phyloP scores from a whole-genome alignment of 2,888 invertebrate species.

The Camptogramma bilineatum region DNA sequence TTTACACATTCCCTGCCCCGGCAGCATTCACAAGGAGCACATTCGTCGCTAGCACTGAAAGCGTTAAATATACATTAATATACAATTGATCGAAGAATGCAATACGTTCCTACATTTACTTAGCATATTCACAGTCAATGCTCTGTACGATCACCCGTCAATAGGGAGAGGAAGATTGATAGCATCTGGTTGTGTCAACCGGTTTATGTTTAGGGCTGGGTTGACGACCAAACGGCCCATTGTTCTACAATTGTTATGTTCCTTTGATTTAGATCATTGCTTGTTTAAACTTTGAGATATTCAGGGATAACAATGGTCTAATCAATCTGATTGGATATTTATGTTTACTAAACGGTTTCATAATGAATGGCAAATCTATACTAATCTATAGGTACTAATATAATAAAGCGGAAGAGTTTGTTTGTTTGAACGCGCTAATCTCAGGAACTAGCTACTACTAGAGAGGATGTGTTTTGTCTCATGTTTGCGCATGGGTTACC shows the following conservation, averaged over 20 bases:
- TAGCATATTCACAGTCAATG: background rate
- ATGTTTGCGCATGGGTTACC: no score
- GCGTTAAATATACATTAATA: no score
- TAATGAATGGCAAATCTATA: background rate
- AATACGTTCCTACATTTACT: no score
- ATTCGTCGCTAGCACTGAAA: no score
- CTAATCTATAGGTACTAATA: no score
- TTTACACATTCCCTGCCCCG: no score
- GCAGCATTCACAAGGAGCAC: no score
- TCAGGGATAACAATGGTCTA: background rate
- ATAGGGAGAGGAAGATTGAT: background rate
- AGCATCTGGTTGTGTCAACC: slow-evolving; percentile 3
- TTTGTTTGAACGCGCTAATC: no score
- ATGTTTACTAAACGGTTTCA: background rate
- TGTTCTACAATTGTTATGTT: slow-evolving; percentile 15
- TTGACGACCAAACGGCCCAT: slow-evolving; percentile 12
- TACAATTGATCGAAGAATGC: no score
- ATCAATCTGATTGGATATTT: background rate
- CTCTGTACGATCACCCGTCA: background rate
- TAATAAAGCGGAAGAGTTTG: no score
- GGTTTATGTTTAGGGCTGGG: slow-evolving; percentile 9
- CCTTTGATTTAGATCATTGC: slow-evolving; percentile 14
- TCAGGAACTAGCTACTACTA: no score
- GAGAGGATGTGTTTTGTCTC: no score
- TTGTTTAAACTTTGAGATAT: slow-evolving; percentile 1